These are phyloP conservation scores for Vireo altiloquus DNA, from an alignment of 2,113 vertebrate species.

Conservation along the genomic window DNA sequence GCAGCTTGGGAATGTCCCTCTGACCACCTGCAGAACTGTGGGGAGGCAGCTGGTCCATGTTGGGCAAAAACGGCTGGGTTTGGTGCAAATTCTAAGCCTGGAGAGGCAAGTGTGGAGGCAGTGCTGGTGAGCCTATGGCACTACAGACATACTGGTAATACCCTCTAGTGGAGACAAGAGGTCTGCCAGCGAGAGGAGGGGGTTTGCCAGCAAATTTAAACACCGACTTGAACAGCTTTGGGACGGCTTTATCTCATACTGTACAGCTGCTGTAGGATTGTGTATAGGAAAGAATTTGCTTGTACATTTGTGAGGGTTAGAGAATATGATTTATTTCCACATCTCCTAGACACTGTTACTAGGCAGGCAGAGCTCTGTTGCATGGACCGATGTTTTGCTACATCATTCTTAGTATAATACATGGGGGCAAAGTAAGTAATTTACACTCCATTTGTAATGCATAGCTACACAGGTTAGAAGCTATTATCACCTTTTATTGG, in stretches of 20 bases:
- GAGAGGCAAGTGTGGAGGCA: not conserved
- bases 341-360: not conserved
- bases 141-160: constrained; percentile 26
- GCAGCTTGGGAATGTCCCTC: not conserved
- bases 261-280: not conserved
- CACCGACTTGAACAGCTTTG: not conserved
- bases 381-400: not conserved
- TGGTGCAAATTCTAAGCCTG: not conserved
- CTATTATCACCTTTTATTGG: not conserved
- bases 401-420: not conserved
- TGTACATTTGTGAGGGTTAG: not conserved
- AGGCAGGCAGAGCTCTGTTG: not conserved
- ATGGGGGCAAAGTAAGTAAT: not conserved
- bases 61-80: not conserved
- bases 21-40: rapidly evolving
- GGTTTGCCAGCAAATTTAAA: not conserved
- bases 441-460: not conserved
- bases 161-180: constrained; percentile 49
- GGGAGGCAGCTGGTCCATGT: not conserved
- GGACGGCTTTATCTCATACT: not conserved
- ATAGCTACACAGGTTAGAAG: not conserved
- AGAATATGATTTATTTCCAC: not conserved
- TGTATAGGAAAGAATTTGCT: not conserved
- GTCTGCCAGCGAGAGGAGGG: not conserved
- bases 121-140: not conserved